Conservation (phyloP, 1,140 invertebrate genomes). For the Drosophila neocordata region DNA sequence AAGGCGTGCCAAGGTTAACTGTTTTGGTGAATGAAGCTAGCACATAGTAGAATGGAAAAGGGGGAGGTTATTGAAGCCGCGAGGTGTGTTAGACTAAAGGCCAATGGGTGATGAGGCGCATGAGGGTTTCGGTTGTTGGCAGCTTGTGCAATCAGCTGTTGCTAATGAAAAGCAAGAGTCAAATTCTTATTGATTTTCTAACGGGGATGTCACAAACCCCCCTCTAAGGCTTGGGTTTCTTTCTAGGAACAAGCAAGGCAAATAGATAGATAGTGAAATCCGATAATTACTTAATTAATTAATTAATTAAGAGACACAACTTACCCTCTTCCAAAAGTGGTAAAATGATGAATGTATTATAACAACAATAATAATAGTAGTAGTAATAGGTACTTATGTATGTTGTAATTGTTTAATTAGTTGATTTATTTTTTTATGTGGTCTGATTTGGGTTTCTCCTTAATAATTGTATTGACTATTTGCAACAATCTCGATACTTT, state of each 20-base stretch:
- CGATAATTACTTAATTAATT: constrained; percentile 38
- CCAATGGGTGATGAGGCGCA: constrained; percentile 17
- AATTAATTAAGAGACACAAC: constrained; percentile 43
- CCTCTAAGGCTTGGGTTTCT: background rate
- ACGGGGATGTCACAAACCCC: constrained; percentile 6
- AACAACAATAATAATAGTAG: background rate
- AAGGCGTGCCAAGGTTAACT: constrained; percentile 71
- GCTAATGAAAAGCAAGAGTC: constrained; percentile 75
- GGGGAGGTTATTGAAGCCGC: constrained; percentile 7
- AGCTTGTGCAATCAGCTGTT: constrained; percentile 77
- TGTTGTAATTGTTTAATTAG: constrained; percentile 24
- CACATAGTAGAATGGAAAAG: constrained; percentile 1
- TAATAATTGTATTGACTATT: constrained; percentile 4
- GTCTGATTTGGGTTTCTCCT: constrained; percentile 29
- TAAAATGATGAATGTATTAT: background rate
- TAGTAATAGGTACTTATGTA: background rate
- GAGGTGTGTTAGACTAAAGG: constrained; percentile 17
- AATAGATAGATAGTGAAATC: constrained; percentile 32
- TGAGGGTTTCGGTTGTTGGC: constrained; percentile 42
- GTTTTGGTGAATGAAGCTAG: constrained; percentile 27
- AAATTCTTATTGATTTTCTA: constrained; percentile 70
- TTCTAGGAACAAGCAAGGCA: constrained; percentile 5
- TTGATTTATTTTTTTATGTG: constrained; percentile 27
- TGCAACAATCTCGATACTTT: constrained; percentile 9
- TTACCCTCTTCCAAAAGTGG: constrained; percentile 32